Conservation (phyloP, 2,797 vertebrate species). For the Anomalospiza imberbis region DNA sequence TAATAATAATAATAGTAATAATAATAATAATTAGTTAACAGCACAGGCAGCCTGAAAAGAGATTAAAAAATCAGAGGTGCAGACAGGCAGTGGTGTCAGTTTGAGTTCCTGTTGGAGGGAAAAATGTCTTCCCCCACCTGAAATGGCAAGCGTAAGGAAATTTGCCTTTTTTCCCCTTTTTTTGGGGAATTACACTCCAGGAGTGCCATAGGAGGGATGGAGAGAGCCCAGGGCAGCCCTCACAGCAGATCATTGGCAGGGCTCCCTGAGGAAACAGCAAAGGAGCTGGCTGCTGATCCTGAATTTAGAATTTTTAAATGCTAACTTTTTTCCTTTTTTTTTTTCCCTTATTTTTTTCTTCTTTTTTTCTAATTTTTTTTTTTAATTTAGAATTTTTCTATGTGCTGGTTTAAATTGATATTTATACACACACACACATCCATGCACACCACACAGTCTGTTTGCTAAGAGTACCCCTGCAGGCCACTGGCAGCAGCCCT, state of each 20-base stretch:
- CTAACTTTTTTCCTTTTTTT: too few species aligned
- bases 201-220: background rate
- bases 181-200: background rate
- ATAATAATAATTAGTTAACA: too few species aligned
- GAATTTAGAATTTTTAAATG: background rate
- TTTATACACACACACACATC: too few species aligned
- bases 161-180: background rate
- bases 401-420: too few species aligned
- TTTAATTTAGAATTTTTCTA: too few species aligned
- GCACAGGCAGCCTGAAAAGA: background rate
- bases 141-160: background rate
- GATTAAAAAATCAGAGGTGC: background rate
- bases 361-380: background rate
- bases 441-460: accelerated
- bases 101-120: background rate
- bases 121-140: background rate
- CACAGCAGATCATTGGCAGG: too few species aligned
- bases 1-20: too few species aligned
- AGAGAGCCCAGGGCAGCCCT: background rate
- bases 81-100: background rate
- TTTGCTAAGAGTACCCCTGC: background rate
- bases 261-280: background rate
- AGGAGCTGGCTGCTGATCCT: background rate
- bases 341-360: too few species aligned
- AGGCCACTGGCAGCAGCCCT: background rate